Conservation (phyloP, 2,797 vertebrate species). For the Cottoperca gobio region DNA sequence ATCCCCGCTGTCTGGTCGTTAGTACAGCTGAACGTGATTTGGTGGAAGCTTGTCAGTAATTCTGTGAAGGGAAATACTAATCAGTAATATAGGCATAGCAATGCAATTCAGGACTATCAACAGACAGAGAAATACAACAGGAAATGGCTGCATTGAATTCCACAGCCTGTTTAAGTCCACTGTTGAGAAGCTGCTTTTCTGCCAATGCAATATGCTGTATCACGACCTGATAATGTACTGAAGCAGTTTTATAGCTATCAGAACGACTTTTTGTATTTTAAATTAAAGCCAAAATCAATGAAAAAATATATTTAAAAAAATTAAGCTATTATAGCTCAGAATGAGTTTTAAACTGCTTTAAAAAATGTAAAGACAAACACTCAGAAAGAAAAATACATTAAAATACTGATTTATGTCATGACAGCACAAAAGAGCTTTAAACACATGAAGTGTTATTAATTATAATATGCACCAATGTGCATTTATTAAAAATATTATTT, state of each 20-base stretch:
- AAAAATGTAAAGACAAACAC: neutral
- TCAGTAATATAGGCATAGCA: constrained; percentile 39
- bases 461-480: no score
- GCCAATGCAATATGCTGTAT: constrained; percentile 26
- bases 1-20: constrained; percentile 84
- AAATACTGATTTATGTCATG: neutral
- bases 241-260: neutral
- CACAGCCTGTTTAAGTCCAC: constrained; percentile 21
- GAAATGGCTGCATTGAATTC: constrained; percentile 19
- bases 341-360: constrained; percentile 1
- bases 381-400: neutral
- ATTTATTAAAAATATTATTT: no score
- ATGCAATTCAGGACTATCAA: constrained; percentile 28
- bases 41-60: constrained; percentile 78
- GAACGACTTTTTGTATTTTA: neutral
- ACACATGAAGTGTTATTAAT: neutral
- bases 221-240: constrained; percentile 13
- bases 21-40: constrained; percentile 83
- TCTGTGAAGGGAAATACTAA: constrained; percentile 59
- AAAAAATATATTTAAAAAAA: neutral
- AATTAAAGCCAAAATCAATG: neutral
- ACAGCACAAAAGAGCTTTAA: neutral
- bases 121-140: constrained; percentile 34
- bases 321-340: neutral
- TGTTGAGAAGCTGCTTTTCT: constrained; percentile 23